These are phyloP conservation scores for Eristalinus aeneus DNA, from an alignment of 2,888 invertebrate species.

Conservation along the genomic window DNA sequence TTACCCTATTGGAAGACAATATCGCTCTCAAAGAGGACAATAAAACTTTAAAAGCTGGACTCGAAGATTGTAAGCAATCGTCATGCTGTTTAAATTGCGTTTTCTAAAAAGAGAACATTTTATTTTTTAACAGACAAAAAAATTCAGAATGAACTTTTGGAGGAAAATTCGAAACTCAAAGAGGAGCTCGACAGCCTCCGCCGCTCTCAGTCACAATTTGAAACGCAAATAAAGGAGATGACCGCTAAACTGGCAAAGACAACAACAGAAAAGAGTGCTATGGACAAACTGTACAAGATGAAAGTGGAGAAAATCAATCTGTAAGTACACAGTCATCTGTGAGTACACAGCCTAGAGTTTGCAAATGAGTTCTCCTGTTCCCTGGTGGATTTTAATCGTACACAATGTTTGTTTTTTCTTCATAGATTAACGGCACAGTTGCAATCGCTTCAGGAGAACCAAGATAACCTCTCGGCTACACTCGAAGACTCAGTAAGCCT, in stretches of 20 bases:
- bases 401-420: neutral
- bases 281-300: constrained; percentile 78
- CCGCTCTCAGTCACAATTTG: constrained; percentile 74
- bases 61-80: constrained; percentile 77
- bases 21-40: constrained; percentile 80
- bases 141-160: constrained; percentile 75
- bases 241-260: constrained; percentile 75
- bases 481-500: constrained; percentile 75
- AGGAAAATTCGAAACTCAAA: constrained; percentile 76
- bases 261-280: constrained; percentile 76
- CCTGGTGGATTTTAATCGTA: no score
- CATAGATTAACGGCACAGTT: constrained; percentile 73
- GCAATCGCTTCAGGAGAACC: constrained; percentile 74
- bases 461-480: constrained; percentile 60
- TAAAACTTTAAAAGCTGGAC: constrained; percentile 77
- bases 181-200: constrained; percentile 74
- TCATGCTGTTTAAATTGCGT: neutral
- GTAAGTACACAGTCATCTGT: constrained; percentile 68
- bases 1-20: constrained; percentile 79
- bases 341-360: no score
- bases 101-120: neutral
- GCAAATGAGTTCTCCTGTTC: no score
- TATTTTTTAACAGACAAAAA: constrained; percentile 74
- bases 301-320: constrained; percentile 77
- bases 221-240: constrained; percentile 75